A percentile compares a stretch with the other conserved stretches of the same genome.
Conservation (phyloP, 2,797 vertebrate genomes). For the Oreochromis grahami region DNA sequence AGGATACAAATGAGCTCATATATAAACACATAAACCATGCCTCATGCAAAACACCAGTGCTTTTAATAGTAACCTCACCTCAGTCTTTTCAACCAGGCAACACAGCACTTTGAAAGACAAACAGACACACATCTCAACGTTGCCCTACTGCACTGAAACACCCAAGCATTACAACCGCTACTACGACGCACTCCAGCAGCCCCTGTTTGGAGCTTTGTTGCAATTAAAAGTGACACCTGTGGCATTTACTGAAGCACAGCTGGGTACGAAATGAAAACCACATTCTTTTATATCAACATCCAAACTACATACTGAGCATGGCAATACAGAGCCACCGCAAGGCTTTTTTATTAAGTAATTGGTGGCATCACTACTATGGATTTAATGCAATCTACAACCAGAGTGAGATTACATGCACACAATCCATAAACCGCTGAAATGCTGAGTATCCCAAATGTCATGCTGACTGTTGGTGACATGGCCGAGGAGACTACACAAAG, state of each 20-base stretch:
- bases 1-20: constrained; percentile 3
- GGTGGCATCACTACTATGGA: constrained; percentile 13
- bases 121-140: background rate
- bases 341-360: constrained; percentile 14
- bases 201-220: constrained; percentile 28
- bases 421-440: constrained; percentile 1
- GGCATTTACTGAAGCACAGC: constrained; percentile 35
- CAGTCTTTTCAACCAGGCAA: constrained; percentile 20
- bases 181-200: constrained; percentile 10
- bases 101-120: constrained; percentile 18
- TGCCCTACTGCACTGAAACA: constrained; percentile 3
- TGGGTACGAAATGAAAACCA: constrained; percentile 18
- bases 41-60: constrained; percentile 54
- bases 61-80: constrained; percentile 21
- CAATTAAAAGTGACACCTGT: constrained; percentile 21
- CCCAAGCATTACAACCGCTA: constrained; percentile 18
- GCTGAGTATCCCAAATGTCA: background rate
- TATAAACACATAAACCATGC: constrained; percentile 31
- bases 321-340: background rate
- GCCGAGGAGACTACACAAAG: background rate
- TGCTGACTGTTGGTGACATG: constrained; percentile 1
- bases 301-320: constrained; percentile 10
- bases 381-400: background rate
- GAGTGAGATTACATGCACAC: background rate
- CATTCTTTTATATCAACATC: constrained; percentile 12